A percentile compares a stretch with the other conserved stretches of the same genome.
These are phyloP conservation scores for Drosophila formosana DNA, from an alignment of 2,888 invertebrate genomes.

Conservation along the genomic window DNA sequence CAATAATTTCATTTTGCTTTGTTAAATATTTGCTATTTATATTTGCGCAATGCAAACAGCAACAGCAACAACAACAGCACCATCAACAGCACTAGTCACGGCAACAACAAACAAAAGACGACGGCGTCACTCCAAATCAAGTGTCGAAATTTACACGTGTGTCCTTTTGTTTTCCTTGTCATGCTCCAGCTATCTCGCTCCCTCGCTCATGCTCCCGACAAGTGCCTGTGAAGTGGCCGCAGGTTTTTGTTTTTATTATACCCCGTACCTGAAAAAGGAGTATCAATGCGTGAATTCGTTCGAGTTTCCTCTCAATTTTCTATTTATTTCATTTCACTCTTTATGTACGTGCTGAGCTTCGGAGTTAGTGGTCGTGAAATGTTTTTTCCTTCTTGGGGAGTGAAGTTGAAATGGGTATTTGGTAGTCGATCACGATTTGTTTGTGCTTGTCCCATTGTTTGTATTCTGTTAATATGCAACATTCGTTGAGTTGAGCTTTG, in stretches of 20 bases:
- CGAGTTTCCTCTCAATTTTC: background rate
- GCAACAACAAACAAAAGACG: conserved; percentile 22
- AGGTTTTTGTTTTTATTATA: conserved; percentile 25
- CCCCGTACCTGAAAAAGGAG: conserved; percentile 8
- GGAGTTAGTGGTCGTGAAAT: background rate
- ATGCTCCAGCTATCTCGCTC: conserved; percentile 27
- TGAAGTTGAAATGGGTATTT: conserved; percentile 20
- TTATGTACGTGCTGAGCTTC: background rate
- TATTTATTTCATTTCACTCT: background rate
- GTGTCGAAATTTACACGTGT: conserved; percentile 70
- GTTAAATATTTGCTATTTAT: conserved; percentile 66
- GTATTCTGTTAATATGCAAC: conserved; percentile 47
- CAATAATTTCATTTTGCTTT: conserved; percentile 63
- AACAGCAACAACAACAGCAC: conserved; percentile 36
- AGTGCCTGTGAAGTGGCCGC: conserved; percentile 29
- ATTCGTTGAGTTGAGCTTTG: conserved; percentile 47
- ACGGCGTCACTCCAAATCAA: conserved; percentile 51
- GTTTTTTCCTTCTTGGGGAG: background rate
- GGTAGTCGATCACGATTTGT: conserved; percentile 13
- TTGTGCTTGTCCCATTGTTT: conserved; percentile 34
- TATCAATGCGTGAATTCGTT: background rate
- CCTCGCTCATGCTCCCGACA: conserved; percentile 14
- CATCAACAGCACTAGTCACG: conserved; percentile 3
- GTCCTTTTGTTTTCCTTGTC: conserved; percentile 59
- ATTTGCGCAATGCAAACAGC: conserved; percentile 60